Percentiles rank a stretch among this genome's conserved stretches.
Conservation (phyloP, 2,888 invertebrate species). For the Drosophila paramelanica region DNA sequence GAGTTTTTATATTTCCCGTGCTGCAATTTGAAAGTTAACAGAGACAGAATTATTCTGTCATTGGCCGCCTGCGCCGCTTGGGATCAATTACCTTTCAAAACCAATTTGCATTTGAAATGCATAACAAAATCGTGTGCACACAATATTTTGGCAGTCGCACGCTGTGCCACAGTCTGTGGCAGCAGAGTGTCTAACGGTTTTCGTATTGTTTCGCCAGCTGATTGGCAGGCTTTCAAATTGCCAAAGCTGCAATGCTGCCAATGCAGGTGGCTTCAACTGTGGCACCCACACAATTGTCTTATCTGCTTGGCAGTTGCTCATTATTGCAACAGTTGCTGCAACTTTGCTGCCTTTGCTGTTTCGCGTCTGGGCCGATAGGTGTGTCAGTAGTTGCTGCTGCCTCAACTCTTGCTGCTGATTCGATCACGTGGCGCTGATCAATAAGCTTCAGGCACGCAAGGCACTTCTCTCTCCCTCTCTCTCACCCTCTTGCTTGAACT, state of each 20-base stretch:
- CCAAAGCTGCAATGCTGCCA: conserved; percentile 34
- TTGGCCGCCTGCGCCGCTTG: conserved; percentile 37
- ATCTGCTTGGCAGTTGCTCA: conserved; percentile 72
- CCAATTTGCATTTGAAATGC: conserved; percentile 80
- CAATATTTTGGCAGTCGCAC: conserved; percentile 75
- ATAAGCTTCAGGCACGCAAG: conserved; percentile 81
- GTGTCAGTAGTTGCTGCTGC: conserved; percentile 68
- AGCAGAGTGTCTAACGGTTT: conserved; percentile 26
- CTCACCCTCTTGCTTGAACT: neutral
- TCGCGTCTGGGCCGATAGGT: conserved; percentile 69
- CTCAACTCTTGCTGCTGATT: conserved; percentile 42
- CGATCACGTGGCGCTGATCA: conserved; percentile 80
- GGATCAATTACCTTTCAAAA: conserved; percentile 80
- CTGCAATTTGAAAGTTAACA: conserved; percentile 69
- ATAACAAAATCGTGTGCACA: conserved; percentile 76
- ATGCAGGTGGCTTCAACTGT: conserved; percentile 68
- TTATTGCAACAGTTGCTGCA: conserved; percentile 69
- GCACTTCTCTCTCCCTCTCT: conserved; percentile 31
- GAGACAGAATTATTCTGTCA: conserved; percentile 70
- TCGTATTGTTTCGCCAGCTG: conserved; percentile 60
- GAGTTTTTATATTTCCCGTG: conserved; percentile 54
- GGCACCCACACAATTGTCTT: conserved; percentile 72
- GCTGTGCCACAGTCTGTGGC: conserved; percentile 57
- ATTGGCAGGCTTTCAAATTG: conserved; percentile 78
- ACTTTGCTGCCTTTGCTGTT: conserved; percentile 15